Base-by-base conservation (phyloP, 2,888 invertebrate genomes). In the Agrenia bidenticulata region DNA sequence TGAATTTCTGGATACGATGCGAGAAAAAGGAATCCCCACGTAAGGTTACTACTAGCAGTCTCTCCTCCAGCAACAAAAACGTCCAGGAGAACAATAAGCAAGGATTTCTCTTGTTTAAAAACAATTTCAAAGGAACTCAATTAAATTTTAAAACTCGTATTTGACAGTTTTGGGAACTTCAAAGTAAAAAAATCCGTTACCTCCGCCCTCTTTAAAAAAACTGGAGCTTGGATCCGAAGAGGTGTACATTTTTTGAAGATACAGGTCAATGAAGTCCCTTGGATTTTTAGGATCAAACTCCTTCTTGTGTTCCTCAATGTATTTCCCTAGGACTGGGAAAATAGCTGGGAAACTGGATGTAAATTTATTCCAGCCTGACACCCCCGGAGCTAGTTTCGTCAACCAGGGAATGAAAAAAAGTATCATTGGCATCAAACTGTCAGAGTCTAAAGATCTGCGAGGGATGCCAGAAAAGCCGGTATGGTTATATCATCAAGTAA, bases 341-440 rank as follows among this genome's bases (percentile, higher is more conserved):
- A 66, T 62, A 13, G 59, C 57, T 53, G 49, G 21, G 42, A 66
- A 66, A 23, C 66, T 66, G 53, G 51, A 24, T 0, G 63, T 11
- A 27, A 66, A 66, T 1, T 63, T 41, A 19, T 62, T 58, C 66
- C 66, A 66, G 1, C 66, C 63, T 24, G 59, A 49, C 9, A 53
- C 7, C 1, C 13, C 24, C 2, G 66, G 66, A 21, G 32, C 27
- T 5, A 62, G 15, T 41, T 54, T 58, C 17, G 66, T 66, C 13
- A 66, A 15, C 63, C 62, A 63, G 11, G 66, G 66, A 39, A 62
- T 50, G 26, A 66, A 66, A 37, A 66, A 66, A 11, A 66, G 27
- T 15, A 66, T 55, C 19, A 23, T 57, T 2, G 66, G 66, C 49
- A 57, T 63, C 39, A 66, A 54, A 45, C 63, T 63, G 54, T 54